Percentiles rank a stretch among this genome's conserved stretches.
phyloP scores from a whole-genome alignment of 1,140 invertebrate species.

The Branchinecta lindahli region DNA sequence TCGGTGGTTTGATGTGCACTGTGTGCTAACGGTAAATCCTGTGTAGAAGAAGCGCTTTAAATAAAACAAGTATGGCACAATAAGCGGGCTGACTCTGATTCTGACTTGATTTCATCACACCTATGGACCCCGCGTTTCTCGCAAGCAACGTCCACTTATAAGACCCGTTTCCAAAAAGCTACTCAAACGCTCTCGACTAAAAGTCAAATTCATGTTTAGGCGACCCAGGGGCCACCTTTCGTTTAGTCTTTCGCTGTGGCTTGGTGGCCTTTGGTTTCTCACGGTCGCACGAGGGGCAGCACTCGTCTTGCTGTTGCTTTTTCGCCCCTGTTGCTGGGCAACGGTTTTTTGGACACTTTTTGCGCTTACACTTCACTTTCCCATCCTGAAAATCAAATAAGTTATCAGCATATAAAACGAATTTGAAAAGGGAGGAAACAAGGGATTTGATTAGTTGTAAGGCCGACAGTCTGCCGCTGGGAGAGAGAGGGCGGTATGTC shows the following conservation, averaged over 20 bases:
- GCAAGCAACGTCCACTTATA: neutral
- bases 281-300: slow-evolving; percentile 24
- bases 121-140: neutral
- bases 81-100: neutral
- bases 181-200: neutral
- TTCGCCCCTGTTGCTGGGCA: slow-evolving; percentile 17
- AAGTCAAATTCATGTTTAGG: neutral
- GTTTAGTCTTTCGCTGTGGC: neutral
- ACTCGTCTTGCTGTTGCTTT: slow-evolving; percentile 23
- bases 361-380: slow-evolving; percentile 54
- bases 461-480: slow-evolving; percentile 5
- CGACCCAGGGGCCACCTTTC: neutral
- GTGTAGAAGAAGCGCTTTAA: neutral
- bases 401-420: slow-evolving; percentile 20
- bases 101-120: slow-evolving; percentile 10
- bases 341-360: slow-evolving; percentile 48
- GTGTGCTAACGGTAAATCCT: neutral
- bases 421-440: slow-evolving; percentile 13
- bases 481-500: neutral
- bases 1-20: neutral
- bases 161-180: slow-evolving; percentile 1
- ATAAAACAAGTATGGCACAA: neutral
- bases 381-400: slow-evolving; percentile 48
- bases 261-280: slow-evolving; percentile 2
- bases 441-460: slow-evolving; percentile 14